Base-by-base conservation (phyloP, 2,797 vertebrate species). In the Rhinogobio ventralis region DNA sequence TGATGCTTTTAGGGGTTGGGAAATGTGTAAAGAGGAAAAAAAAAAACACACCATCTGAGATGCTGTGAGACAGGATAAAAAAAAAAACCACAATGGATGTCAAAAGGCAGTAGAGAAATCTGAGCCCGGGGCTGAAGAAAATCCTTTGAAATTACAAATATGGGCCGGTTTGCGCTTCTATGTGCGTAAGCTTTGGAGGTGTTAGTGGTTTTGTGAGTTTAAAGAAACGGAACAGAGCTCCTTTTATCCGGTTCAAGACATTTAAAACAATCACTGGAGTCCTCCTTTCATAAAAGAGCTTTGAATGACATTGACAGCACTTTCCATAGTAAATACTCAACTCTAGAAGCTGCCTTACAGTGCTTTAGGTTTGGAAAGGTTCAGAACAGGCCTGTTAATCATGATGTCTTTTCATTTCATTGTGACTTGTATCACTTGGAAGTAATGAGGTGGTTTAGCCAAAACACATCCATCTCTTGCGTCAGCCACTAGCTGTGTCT, bases 1-100 rank as follows among this genome's bases (percentile, higher is more conserved):
- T 79, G 75, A 84, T 69, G 83, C 83, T 84, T 84, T 84, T 84
- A 84, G 42, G 74, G 75, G 64, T 69, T 79, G 51, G 9, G 42
- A 46, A 66, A 78, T 86, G 79, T 67, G 51, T 85, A 36, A 74
- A 74, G 55, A 60, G n/a, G 17, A 3, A 46, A 5, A 36, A 15
- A 20, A 62, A 84, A 68, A 71, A 64, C 36, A 11, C 6, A 0
- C 60, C 11, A n/a, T 69, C 49, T 36, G 17, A 77, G 74, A 71
- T 69, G 74, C 74, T 25, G 30, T 25, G 23, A 78, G 53, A 84
- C 51, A 15, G 75, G 53, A 79, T 60, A 28, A 71, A 69, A 81
- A 78, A 62, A 42, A 69, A 68, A 42, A 36, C 5, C 8, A 79
- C 75, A 84, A 71, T 51, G 51, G 51, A 68, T 53, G 62, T 69